Conservation (phyloP, 2,797 vertebrate genomes). For the Poeciliopsis presidionis region DNA sequence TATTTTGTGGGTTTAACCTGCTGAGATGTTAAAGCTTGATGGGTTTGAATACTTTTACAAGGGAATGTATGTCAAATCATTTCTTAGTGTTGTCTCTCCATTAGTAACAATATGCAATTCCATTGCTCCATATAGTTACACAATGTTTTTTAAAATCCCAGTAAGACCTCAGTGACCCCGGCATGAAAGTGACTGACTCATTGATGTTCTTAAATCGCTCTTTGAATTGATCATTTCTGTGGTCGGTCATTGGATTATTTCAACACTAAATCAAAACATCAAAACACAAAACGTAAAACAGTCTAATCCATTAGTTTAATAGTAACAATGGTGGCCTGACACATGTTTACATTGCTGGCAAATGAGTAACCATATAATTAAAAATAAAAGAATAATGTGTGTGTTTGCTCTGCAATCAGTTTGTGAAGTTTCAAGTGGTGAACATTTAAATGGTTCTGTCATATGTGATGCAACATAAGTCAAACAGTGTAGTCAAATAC, state of each 20-base stretch:
- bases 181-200: neutral
- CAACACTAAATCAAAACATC: conserved; percentile 44
- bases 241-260: conserved; percentile 28
- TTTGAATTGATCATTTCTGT: conserved; percentile 15
- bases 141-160: neutral
- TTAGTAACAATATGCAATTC: neutral
- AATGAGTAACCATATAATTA: conserved; percentile 57
- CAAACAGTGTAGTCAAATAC: conserved; percentile 48
- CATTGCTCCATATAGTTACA: neutral
- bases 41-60: neutral
- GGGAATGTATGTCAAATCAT: neutral
- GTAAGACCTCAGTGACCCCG: neutral
- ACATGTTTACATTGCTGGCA: conserved; percentile 40
- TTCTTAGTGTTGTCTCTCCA: neutral
- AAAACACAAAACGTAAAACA: conserved; percentile 2
- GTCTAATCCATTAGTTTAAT: conserved; percentile 35
- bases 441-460: conserved; percentile 35
- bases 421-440: conserved; percentile 26
- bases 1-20: neutral
- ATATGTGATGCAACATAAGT: conserved; percentile 32
- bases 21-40: neutral
- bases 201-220: conserved; percentile 2
- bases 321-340: conserved; percentile 19
- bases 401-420: conserved; percentile 40
- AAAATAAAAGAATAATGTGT: conserved; percentile 33